Evolutionary conservation across 2,113 vertebrate species (phyloP).

Genomic region (Butastur rufipennis): DNA sequence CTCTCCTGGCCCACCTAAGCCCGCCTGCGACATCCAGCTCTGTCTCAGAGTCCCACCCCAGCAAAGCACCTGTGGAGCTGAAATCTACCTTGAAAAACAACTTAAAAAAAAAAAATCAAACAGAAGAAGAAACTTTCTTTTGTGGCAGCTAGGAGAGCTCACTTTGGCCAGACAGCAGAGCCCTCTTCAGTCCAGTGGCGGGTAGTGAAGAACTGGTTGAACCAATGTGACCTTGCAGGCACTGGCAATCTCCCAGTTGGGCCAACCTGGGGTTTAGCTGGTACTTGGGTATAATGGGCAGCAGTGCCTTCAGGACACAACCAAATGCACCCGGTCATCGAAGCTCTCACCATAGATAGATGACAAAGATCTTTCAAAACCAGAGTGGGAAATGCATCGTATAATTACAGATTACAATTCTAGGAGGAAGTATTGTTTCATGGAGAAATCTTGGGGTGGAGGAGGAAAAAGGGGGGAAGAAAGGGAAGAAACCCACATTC

Average conservation of each 20-base stretch:
- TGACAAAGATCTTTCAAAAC: not conserved
- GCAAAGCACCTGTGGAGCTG: not conserved
- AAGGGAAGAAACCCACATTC: not conserved
- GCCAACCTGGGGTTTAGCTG: slow-evolving; percentile 7
- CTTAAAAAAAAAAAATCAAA: not conserved
- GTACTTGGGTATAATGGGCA: not conserved
- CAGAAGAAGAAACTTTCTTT: not conserved
- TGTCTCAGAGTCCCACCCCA: not conserved
- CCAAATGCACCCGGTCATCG: not conserved
- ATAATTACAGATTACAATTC: not conserved
- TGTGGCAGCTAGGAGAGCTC: not conserved
- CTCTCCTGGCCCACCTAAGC: not conserved
- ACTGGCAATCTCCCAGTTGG: not conserved
- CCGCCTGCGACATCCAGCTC: not conserved
- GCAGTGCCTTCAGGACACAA: not conserved
- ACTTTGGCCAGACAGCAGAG: slow-evolving; percentile 49
- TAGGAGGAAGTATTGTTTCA: not conserved
- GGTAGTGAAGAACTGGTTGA: slow-evolving; percentile 26
- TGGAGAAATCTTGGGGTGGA: not conserved
- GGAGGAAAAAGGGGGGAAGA: not conserved
- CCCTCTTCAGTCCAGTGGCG: slow-evolving; percentile 45
- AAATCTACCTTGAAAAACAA: not conserved
- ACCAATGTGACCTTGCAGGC: not conserved
- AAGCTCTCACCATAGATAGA: not conserved
- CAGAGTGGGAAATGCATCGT: not conserved